Percentiles rank a stretch among this genome's conserved stretches.
These are phyloP conservation scores for Enhydra lutris DNA, from an alignment of 2,113 vertebrate genomes.

Conservation along the genomic window DNA sequence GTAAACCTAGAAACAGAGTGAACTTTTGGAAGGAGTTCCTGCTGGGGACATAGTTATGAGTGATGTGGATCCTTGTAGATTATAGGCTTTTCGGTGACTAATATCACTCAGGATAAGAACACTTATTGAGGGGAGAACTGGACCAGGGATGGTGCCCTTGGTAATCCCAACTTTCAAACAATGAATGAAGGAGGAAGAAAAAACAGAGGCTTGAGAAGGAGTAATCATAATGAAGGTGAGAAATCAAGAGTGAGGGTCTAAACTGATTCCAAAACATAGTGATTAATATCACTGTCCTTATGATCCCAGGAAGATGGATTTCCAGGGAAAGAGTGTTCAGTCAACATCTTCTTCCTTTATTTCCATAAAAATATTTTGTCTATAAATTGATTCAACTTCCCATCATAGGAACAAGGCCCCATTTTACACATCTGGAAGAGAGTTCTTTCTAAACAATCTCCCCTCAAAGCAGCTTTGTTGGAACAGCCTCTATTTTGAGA, in stretches of 20 bases:
- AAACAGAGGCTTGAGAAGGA: neutral
- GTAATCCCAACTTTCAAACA: neutral
- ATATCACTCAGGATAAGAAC: neutral
- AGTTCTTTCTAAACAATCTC: neutral
- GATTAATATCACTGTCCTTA: neutral
- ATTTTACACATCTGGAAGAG: neutral
- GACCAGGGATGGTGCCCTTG: rapidly evolving
- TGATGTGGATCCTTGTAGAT: neutral
- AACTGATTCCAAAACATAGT: neutral
- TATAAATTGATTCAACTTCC: neutral
- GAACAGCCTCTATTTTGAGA: neutral
- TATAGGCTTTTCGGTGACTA: no score
- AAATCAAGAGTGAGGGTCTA: neutral
- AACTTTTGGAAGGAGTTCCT: neutral
- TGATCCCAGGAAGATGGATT: neutral
- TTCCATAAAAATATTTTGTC: neutral
- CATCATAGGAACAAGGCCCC: neutral
- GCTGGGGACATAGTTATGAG: neutral
- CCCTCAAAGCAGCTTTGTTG: neutral
- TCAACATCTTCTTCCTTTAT: neutral
- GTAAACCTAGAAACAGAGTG: neutral
- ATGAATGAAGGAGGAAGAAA: neutral
- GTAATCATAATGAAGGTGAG: neutral
- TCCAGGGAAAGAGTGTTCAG: neutral
- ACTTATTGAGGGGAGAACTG: no score